A percentile compares a stretch with the other conserved stretches of the same genome.
Conservation (phyloP, 2,888 invertebrate species). For the Gymnocheta viridis region DNA sequence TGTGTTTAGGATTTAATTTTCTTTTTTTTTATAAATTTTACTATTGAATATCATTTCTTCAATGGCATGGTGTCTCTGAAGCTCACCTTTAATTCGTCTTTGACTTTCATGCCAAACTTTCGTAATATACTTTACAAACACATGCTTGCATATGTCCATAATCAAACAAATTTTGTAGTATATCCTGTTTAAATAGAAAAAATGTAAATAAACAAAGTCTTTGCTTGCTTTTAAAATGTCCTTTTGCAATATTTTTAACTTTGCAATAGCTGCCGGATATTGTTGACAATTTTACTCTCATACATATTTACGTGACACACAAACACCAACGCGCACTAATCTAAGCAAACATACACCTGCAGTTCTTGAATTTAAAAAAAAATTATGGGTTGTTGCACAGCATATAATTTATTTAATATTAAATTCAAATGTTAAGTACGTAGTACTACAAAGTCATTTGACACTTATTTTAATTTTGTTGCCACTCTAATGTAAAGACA, state of each 20-base stretch:
- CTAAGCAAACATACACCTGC: neutral
- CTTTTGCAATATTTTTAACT: slow-evolving; percentile 3
- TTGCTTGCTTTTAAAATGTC: neutral
- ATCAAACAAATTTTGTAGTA: slow-evolving; percentile 42
- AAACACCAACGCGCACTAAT: neutral
- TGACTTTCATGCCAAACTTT: neutral
- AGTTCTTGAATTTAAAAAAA: neutral
- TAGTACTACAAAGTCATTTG: too few species aligned
- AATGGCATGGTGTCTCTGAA: neutral
- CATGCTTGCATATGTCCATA: neutral
- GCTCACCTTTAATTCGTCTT: neutral
- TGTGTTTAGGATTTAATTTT: too few species aligned
- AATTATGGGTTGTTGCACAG: too few species aligned
- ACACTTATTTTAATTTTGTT: too few species aligned
- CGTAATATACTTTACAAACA: neutral
- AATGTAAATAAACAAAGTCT: neutral
- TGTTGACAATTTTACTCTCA: slow-evolving; percentile 49
- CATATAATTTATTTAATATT: too few species aligned
- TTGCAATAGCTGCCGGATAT: slow-evolving; percentile 57
- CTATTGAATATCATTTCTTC: neutral
- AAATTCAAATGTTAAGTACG: too few species aligned
- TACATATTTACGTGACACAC: neutral
- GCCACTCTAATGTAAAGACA: neutral
- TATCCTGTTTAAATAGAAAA: slow-evolving; percentile 55
- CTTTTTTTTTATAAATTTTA: too few species aligned